These are phyloP conservation scores for Pleuronectes platessa DNA, from an alignment of 2,113 vertebrate genomes.

Conservation along the genomic window DNA sequence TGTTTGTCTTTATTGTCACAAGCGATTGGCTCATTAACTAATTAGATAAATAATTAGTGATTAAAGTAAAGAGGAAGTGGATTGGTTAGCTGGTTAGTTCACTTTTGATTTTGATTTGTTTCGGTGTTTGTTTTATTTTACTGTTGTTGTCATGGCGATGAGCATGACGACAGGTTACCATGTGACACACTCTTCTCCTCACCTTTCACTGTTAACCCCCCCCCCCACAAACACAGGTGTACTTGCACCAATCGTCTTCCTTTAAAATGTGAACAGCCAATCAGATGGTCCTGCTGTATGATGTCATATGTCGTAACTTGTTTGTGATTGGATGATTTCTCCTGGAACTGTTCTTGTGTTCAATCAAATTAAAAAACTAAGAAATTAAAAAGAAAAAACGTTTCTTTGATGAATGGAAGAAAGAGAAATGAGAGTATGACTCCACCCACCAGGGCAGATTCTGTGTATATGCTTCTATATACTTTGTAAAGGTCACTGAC, in stretches of 20 bases:
- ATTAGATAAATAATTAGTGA: not conserved
- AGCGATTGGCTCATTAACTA: not conserved
- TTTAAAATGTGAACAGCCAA: too few relatives aligned
- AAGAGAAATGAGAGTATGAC: not conserved
- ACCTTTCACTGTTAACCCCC: conserved; percentile 21
- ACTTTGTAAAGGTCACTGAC: too few relatives aligned
- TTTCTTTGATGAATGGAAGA: not conserved
- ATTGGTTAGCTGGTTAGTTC: conserved; percentile 2
- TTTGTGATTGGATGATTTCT: conserved; percentile 48
- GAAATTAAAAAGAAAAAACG: not conserved
- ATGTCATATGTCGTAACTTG: conserved; percentile 19
- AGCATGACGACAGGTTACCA: conserved; percentile 21
- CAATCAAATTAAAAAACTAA: conserved; percentile 11
- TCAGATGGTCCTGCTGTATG: too few relatives aligned
- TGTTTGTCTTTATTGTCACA: not conserved
- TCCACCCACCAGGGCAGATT: too few relatives aligned
- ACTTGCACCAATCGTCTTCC: too few relatives aligned
- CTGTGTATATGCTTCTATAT: too few relatives aligned
- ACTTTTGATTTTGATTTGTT: conserved; percentile 31
- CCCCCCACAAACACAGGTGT: not conserved
- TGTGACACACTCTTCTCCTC: not conserved
- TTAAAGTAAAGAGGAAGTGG: not conserved
- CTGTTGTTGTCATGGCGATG: not conserved
- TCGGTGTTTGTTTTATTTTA: conserved; percentile 33
- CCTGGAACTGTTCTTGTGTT: conserved; percentile 14